Evolutionary conservation across 35 echinoderm and acorn worm genomes (phyloP).

Genomic region (Acanthaster planci): DNA sequence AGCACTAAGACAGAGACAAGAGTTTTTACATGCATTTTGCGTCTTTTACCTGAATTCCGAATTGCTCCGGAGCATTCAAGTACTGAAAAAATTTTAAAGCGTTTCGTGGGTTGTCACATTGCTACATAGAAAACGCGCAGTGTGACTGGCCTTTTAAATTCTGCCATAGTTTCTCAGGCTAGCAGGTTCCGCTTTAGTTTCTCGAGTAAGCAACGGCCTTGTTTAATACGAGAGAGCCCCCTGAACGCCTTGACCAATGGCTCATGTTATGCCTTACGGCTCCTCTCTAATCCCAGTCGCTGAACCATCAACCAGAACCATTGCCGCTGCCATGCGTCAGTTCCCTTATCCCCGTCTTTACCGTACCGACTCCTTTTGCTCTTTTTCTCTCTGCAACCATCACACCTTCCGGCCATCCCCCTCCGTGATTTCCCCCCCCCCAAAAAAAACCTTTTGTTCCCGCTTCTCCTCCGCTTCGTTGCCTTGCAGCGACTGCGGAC

Average conservation of each 20-base stretch:
- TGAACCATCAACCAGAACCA: neutral
- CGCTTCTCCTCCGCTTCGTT: neutral
- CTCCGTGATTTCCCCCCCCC: neutral
- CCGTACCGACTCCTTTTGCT: neutral
- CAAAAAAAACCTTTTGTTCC: slow-evolving; percentile 20
- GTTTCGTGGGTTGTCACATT: too few relatives aligned
- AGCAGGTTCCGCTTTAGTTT: too few relatives aligned
- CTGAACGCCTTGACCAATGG: neutral
- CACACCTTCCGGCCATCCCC: slow-evolving; percentile 9
- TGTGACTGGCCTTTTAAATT: too few relatives aligned
- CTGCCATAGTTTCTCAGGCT: too few relatives aligned
- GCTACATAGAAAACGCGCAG: too few relatives aligned
- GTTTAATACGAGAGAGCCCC: too few relatives aligned
- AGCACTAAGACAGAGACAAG: too few relatives aligned
- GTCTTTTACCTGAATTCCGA: too few relatives aligned
- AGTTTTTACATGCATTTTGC: too few relatives aligned
- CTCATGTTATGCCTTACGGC: neutral
- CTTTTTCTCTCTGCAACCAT: neutral
- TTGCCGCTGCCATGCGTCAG: neutral
- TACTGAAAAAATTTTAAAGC: too few relatives aligned
- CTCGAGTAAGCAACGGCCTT: too few relatives aligned
- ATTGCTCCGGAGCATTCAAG: too few relatives aligned
- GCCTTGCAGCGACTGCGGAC: neutral
- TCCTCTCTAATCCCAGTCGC: neutral
- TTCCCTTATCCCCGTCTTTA: neutral